These are phyloP conservation scores for Drosophila dives DNA, from an alignment of 2,888 invertebrate genomes.

Conservation along the genomic window DNA sequence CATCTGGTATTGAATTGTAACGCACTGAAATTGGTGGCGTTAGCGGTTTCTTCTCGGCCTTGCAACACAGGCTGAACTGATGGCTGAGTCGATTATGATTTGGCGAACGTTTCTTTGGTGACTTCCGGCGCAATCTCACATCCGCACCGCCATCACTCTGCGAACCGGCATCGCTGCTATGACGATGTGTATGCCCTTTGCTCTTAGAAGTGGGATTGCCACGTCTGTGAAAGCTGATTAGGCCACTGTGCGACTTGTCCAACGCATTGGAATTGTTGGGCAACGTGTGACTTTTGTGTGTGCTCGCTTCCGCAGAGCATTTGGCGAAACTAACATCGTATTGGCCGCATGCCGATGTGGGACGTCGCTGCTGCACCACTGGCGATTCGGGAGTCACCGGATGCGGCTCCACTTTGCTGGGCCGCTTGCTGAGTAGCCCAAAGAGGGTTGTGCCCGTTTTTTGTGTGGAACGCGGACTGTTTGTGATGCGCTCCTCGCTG, in stretches of 20 bases:
- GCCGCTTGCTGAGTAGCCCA: slow-evolving; percentile 82
- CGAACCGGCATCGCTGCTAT: slow-evolving; percentile 77
- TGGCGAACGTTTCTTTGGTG: slow-evolving; percentile 80
- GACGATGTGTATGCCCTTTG: slow-evolving; percentile 73
- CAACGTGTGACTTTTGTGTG: slow-evolving; percentile 74
- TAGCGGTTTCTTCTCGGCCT: slow-evolving; percentile 82
- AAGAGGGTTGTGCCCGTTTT: slow-evolving; percentile 76
- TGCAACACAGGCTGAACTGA: slow-evolving; percentile 84
- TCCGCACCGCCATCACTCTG: slow-evolving; percentile 80
- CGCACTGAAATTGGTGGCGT: slow-evolving; percentile 84
- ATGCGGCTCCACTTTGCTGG: slow-evolving; percentile 85
- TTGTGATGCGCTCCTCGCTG: slow-evolving; percentile 82
- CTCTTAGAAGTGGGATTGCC: slow-evolving; percentile 72
- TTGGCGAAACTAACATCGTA: slow-evolving; percentile 83
- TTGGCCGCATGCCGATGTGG: slow-evolving; percentile 60
- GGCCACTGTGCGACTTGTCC: slow-evolving; percentile 78
- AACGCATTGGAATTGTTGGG: slow-evolving; percentile 52
- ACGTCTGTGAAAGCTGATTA: slow-evolving; percentile 80
- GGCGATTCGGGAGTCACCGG: slow-evolving; percentile 73
- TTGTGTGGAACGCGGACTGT: slow-evolving; percentile 69
- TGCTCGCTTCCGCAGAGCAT: slow-evolving; percentile 59
- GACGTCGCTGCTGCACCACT: slow-evolving; percentile 43
- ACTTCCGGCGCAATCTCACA: slow-evolving; percentile 74
- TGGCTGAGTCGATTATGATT: slow-evolving; percentile 84
- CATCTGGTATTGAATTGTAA: slow-evolving; percentile 83